Base-by-base conservation (phyloP, 2,797 vertebrate species). In the Sebastes taczanowskii region DNA sequence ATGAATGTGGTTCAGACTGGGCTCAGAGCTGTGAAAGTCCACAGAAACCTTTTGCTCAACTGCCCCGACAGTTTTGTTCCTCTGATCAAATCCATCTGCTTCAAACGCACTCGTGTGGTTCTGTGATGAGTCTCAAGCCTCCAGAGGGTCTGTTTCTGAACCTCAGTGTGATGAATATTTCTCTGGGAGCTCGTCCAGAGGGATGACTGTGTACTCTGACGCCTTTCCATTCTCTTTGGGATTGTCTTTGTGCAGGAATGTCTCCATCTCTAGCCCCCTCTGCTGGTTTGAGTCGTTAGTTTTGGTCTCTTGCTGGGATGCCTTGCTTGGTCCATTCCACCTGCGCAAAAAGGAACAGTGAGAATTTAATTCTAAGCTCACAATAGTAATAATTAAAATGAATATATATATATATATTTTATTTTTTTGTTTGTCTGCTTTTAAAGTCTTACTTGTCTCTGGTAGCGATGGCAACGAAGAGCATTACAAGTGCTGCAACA, bases 221-320 rank as follows among this genome's bases (percentile, higher is more conserved):
- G 65, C 83, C 58, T 74, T 69, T 78, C 94, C 76, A 58, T 94
- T 93, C 69, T 95, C 93, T 71, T 76, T 95, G 63, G 95, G 90
- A 1, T 85, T 56, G 1, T 96, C 94, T 77, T 95, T 95, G 55
- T 92, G 93, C 80, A 98, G 94, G 87, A 99, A 94, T 11, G 95
- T 96, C 73, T 97, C 95, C 96, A 96, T 97, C 95, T 99, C 98
- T 81, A 95, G 92, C 94, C 79, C 96, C 89, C 90, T 82, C 80
- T 85, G 86, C 89, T 90, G 91, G 81, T 87, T 77, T 92, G 93
- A 76, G 89, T 91, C 91, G 93, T 56, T 95, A 86, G 89, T 77
- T 91, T 42, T 91, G 72, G 29, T 91, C 87, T 80, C 93, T 89
- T n/a, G 82, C 11, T 95, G 81, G 27, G 95, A 92, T 42, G 91